A percentile compares a stretch with the other conserved stretches of the same genome.
Conservation (phyloP, 2,888 invertebrate species). For the Rhaphigaster nebulosa region DNA sequence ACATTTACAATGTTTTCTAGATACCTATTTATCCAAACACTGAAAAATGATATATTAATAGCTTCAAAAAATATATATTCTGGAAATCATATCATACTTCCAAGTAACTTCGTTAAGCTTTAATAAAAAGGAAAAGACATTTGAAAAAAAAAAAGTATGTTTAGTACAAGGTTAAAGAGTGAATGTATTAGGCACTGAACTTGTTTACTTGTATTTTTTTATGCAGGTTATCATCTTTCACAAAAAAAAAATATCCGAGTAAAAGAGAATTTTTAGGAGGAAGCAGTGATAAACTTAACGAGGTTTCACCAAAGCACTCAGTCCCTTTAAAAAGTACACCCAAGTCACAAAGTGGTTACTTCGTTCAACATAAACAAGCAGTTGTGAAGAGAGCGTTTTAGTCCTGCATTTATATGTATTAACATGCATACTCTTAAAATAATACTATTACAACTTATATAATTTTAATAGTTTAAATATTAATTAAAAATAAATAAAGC, state of each 20-base stretch:
- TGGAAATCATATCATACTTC: no score
- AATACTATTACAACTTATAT: not conserved
- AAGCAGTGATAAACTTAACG: slow-evolving; percentile 14
- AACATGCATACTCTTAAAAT: not conserved
- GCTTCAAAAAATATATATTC: no score
- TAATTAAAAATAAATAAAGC: no score
- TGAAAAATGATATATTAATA: no score
- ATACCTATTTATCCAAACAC: no score
- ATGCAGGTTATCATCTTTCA: not conserved
- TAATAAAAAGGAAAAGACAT: no score
- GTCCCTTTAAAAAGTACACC: not conserved
- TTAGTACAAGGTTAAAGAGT: not conserved
- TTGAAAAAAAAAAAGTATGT: not conserved
- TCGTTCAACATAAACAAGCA: slow-evolving; percentile 14
- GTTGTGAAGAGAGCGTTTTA: not conserved
- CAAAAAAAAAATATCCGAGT: not conserved
- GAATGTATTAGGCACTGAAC: slow-evolving; percentile 1
- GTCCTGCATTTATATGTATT: not conserved
- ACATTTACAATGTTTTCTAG: no score
- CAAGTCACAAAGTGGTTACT: slow-evolving; percentile 2
- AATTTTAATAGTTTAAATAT: no score
- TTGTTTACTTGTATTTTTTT: not conserved
- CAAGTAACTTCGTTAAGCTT: no score
- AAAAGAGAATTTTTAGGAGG: slow-evolving; percentile 14
- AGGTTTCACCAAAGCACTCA: slow-evolving; percentile 8